Base-by-base conservation (phyloP, 2,113 vertebrate species). In the Arizona elegans region DNA sequence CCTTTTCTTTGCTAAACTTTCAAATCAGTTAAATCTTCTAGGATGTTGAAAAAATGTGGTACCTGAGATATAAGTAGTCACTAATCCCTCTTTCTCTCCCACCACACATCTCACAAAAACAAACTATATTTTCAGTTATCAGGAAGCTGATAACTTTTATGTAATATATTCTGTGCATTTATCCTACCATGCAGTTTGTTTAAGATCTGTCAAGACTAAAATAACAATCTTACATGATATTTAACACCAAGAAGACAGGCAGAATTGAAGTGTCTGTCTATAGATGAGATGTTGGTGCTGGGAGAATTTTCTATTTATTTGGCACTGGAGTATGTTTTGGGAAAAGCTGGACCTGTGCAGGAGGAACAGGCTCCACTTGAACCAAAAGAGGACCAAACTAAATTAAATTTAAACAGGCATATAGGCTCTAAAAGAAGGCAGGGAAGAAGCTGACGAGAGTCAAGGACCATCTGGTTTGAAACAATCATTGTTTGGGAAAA, bases 161-260 rank as follows among this genome's bases (percentile, higher is more conserved):
- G 26, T 47, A 92, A 94, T 70, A 33, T 43, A 9, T 91, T n/a
- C 13, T 55, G 8, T 92, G 29, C 12, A 92, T 90, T 93, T 33
- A 59, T 86, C 8, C 13, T n/a, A 91, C 90, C 26, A 94, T 91
- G 9, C 23, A 90, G 47, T 90, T 87, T 15, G 38, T 93, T 90
- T 90, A 26, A 88, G 86, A 29, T 38, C 87, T 29, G 21, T 47
- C 91, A 86, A 91, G 89, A 52, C 17, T 59, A 38, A 90, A 93
- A 50, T 43, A 58, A 38, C 11, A 52, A 38, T 52, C 11, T 50
- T 65, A 94, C 70, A 38, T 81, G 70, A 81, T 15, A 81, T 81
- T 81, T 81, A 81, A 38, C 38, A 81, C n/a, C n/a, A 19, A 81
- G 70, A 81, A 38, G 33, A 81, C n/a, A 38, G 70, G 33, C n/a